Conservation (phyloP, 2,888 invertebrate species). For the Neoaliturus tenellus region DNA sequence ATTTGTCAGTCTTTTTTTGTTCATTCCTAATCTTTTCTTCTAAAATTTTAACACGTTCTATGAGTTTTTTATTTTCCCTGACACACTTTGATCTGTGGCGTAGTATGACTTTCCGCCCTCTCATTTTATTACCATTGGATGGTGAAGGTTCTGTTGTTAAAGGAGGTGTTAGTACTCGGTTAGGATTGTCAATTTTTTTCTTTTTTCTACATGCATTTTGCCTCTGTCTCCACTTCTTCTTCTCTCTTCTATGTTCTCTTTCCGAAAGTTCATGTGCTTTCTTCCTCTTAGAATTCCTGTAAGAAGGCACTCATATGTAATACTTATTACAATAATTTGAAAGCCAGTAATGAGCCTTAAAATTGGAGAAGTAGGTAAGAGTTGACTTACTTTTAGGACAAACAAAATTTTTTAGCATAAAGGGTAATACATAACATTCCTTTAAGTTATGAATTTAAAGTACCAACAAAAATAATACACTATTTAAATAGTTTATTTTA, state of each 20-base stretch:
- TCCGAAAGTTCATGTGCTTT: constrained; percentile 2
- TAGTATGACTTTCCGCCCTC: neutral
- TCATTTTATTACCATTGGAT: neutral
- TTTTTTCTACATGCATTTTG: constrained; percentile 7
- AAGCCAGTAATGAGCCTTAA: neutral
- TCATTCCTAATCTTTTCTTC: neutral
- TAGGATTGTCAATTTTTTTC: neutral
- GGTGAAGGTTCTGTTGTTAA: neutral
- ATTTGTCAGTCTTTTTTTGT: neutral
- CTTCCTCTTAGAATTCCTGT: constrained; percentile 23
- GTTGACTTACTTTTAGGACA: no score
- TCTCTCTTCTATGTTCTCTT: constrained; percentile 15
- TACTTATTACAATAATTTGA: neutral
- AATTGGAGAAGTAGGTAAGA: neutral
- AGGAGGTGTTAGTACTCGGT: neutral
- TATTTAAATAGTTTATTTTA: neutral
- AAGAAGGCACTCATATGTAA: neutral
- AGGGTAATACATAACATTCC: neutral
- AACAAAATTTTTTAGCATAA: neutral
- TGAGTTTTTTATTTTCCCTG: constrained; percentile 14
- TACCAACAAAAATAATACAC: neutral
- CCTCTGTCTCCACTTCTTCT: constrained; percentile 14
- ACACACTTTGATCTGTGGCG: constrained; percentile 21
- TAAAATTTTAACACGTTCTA: neutral
- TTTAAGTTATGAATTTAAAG: neutral